Evolutionary conservation across 1,140 invertebrate species (phyloP), one percentile per base, ranked within the genome.

Genomic region (Formica exsecta): DNA sequence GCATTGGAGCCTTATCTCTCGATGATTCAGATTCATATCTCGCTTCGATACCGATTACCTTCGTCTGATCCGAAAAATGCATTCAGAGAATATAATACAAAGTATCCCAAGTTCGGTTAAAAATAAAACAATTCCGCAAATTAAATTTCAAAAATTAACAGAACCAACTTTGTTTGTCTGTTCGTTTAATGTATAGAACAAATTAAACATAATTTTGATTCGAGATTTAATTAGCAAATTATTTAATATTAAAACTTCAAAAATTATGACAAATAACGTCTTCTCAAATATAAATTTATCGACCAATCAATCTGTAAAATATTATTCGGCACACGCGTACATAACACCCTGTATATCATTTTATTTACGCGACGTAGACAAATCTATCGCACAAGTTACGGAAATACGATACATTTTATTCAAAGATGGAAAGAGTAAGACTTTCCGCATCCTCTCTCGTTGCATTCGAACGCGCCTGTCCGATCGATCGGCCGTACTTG

Each of bases 351-450:
- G 22, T 80, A 38, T n/a, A 80, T 80, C 32, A 70, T 29, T 80
- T 57, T 57, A 80, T n/a, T 32, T 38, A 29, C 54, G 16, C 22
- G 36, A 70, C 29, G 7, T 57, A 57, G 48, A 80, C 22, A 70
- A 41, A 70, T 41, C 64, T 2, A 59, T 59, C 77, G 29, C 41
- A n/a, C 41, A 66, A 41, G 44, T 29, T 41, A 25, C 64, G 22
- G 2, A 59, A 80, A 36, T n/a, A 19, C 64, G 32, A 44, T 80
- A 41, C 48, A 29, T 70, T 80, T 70, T 80, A 80, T 80, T 57
- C 25, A 70, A 57, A 38, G 2, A 8, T 54, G 29, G 41, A 71
- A 25, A 29, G 25, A 11, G 62, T 65, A 38, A 80, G 48, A 54
- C 5, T 32, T 13, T 3, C 1, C 41, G 22, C 48, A 61, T 73